These are phyloP conservation scores for Selene dorsalis DNA, from an alignment of 2,797 vertebrate genomes.

Conservation along the genomic window DNA sequence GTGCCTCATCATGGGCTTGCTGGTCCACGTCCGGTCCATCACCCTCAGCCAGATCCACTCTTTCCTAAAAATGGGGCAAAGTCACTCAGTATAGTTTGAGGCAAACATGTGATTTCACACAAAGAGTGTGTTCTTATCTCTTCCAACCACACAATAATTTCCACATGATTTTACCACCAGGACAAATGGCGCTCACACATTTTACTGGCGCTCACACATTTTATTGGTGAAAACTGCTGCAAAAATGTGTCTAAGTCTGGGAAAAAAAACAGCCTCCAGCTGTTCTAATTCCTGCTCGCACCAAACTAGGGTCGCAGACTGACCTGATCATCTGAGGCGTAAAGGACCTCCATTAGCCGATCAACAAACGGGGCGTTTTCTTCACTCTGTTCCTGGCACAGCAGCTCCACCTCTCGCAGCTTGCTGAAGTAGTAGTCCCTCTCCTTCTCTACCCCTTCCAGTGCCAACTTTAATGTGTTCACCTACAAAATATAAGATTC, in stretches of 20 bases:
- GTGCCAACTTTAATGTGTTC: slow-evolving; percentile 95
- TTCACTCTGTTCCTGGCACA: slow-evolving; percentile 96
- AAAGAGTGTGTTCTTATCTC: slow-evolving; percentile 43
- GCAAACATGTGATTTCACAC: slow-evolving; percentile 46
- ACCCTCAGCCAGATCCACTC: slow-evolving; percentile 89
- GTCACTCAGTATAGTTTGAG: slow-evolving; percentile 15
- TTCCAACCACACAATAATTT: slow-evolving; percentile 30
- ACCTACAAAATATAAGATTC: slow-evolving; percentile 81
- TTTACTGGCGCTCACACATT: slow-evolving; percentile 2
- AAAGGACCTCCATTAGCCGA: slow-evolving; percentile 96
- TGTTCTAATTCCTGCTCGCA: background rate
- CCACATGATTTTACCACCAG: slow-evolving; percentile 46
- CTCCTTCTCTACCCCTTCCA: slow-evolving; percentile 98
- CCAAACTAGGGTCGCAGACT: slow-evolving; percentile 57
- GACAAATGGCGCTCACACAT: background rate
- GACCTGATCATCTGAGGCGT: slow-evolving; percentile 95
- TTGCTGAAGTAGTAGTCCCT: slow-evolving; percentile 99
- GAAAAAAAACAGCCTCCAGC: background rate
- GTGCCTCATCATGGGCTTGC: slow-evolving; percentile 87
- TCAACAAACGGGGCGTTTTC: slow-evolving; percentile 93
- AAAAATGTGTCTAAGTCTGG: background rate
- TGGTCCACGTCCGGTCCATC: slow-evolving; percentile 87
- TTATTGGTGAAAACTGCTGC: background rate
- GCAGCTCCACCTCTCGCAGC: slow-evolving; percentile 96
- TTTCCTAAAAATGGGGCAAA: slow-evolving; percentile 82